A percentile compares a stretch with the other conserved stretches of the same genome.
phyloP scores from a whole-genome alignment of 2,888 invertebrate genomes.

The Meloe dianella region DNA sequence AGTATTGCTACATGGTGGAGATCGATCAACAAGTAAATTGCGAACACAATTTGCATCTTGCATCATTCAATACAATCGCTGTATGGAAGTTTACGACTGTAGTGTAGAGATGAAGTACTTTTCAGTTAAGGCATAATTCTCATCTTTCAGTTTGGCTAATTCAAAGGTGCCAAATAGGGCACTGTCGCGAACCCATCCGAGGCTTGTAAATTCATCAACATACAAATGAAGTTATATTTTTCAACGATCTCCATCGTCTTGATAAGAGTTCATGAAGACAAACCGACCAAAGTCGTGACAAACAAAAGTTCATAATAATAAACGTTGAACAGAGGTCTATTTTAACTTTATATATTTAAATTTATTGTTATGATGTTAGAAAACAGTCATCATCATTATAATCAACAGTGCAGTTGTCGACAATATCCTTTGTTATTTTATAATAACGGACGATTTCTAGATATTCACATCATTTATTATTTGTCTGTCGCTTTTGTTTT shows the following conservation, averaged over 20 bases:
- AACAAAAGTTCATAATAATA: slow-evolving; percentile 29
- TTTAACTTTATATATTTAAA: slow-evolving; percentile 35
- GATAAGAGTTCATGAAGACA: slow-evolving; percentile 37
- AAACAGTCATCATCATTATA: not conserved
- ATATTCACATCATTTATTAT: slow-evolving; percentile 3
- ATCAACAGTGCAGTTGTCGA: not conserved
- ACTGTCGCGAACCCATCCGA: not conserved
- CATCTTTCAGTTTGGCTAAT: too few species aligned
- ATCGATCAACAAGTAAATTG: not conserved
- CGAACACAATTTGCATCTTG: too few species aligned
- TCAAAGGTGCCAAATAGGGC: not conserved
- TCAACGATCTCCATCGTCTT: slow-evolving; percentile 31
- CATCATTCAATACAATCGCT: too few species aligned
- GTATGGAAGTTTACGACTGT: too few species aligned
- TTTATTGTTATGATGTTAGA: slow-evolving; percentile 37
- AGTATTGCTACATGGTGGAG: not conserved
- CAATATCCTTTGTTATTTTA: slow-evolving; percentile 34
- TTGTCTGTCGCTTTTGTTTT: slow-evolving; percentile 21
- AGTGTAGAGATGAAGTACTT: too few species aligned
- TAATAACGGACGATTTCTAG: slow-evolving; percentile 4
- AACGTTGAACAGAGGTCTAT: slow-evolving; percentile 29
- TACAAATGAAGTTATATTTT: slow-evolving; percentile 33
- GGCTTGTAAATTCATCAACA: not conserved
- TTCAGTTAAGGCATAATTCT: too few species aligned
- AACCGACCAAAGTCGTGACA: slow-evolving; percentile 34